phyloP scores from a whole-genome alignment of 2,797 vertebrate genomes.

The Orientallactaga sibirica region DNA sequence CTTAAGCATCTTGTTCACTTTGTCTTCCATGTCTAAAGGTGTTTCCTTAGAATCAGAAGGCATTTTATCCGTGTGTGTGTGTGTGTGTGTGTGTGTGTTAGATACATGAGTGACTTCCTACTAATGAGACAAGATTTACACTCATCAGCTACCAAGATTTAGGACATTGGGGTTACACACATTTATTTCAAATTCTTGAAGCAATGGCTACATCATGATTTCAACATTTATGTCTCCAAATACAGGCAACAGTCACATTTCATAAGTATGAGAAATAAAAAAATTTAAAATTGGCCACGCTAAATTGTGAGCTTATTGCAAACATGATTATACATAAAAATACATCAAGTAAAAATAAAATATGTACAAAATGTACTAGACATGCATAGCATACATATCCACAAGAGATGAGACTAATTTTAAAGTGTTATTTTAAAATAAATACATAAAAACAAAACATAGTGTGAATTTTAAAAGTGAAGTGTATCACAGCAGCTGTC shows the following conservation, averaged over 20 bases:
- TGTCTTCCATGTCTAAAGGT: neutral
- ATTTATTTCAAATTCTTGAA: slow-evolving; percentile 37
- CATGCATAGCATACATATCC: slow-evolving; percentile 11
- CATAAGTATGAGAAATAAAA: slow-evolving; percentile 32
- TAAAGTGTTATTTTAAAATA: slow-evolving; percentile 59
- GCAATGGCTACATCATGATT: neutral
- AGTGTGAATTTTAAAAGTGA: slow-evolving; percentile 46
- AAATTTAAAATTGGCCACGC: slow-evolving; percentile 3
- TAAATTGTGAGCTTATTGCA: slow-evolving; percentile 34
- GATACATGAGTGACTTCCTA: neutral
- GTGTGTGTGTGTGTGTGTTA: too few species aligned
- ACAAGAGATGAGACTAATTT: slow-evolving; percentile 12
- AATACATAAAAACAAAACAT: slow-evolving; percentile 44
- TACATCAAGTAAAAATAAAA: slow-evolving; percentile 53
- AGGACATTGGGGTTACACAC: neutral
- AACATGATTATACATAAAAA: neutral
- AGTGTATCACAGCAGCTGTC: neutral
- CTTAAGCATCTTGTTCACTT: neutral
- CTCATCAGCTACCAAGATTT: neutral
- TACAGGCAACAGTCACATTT: neutral
- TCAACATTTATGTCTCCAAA: slow-evolving; percentile 29
- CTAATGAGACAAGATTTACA: neutral
- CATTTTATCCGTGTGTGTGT: neutral
- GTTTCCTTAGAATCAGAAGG: neutral
- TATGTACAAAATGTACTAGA: neutral